These are phyloP conservation scores for Sipha flava DNA, from an alignment of 1,140 invertebrate species.

Conservation along the genomic window DNA sequence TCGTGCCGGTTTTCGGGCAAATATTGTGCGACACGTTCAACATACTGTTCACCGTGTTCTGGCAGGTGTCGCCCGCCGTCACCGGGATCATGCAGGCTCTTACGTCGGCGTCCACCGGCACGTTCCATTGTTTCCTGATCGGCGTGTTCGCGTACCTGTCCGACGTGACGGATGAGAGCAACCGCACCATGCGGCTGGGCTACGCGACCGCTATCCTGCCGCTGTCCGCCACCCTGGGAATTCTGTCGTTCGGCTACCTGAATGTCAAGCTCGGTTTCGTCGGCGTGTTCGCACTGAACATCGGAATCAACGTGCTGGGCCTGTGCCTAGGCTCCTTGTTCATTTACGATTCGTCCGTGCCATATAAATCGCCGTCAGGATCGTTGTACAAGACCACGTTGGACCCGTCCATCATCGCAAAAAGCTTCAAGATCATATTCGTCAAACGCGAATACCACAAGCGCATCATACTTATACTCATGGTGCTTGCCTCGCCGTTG, in stretches of 20 bases:
- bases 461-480: background rate
- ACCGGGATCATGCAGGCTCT: background rate
- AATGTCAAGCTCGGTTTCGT: background rate
- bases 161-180: background rate
- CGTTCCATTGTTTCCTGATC: background rate
- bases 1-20: constrained; percentile 42
- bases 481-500: constrained; percentile 6
- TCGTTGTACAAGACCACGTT: constrained; percentile 2
- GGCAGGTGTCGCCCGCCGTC: background rate
- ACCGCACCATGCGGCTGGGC: constrained; percentile 5
- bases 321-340: background rate
- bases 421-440: background rate
- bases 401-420: background rate
- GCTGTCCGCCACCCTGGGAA: background rate
- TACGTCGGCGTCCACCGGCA: background rate
- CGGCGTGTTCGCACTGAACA: background rate
- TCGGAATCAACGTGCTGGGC: background rate
- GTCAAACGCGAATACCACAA: background rate
- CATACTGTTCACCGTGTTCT: background rate
- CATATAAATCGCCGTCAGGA: background rate
- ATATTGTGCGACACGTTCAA: background rate
- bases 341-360: background rate
- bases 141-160: constrained; percentile 5
- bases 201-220: background rate
- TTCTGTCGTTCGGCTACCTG: background rate